Percentiles rank a stretch among this genome's conserved stretches.
phyloP scores from a whole-genome alignment of 2,113 vertebrate genomes.

The Sander vitreus region DNA sequence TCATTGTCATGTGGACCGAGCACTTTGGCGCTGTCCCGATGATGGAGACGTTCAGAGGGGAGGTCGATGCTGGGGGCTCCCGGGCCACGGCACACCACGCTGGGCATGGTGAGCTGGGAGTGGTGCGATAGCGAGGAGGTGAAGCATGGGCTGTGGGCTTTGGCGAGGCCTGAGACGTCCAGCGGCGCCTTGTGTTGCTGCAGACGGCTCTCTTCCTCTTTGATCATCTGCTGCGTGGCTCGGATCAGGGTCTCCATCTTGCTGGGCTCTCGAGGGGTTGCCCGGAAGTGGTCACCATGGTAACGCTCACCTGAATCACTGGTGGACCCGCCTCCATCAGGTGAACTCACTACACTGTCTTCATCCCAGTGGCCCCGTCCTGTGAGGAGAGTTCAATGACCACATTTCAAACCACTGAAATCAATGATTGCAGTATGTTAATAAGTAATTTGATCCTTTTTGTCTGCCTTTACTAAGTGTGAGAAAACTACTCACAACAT shows the following conservation, averaged over 20 bases:
- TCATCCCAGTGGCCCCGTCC: conserved; percentile 98
- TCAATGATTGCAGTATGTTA: conserved; percentile 34
- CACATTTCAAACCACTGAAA: conserved; percentile 42
- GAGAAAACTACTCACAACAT: background rate
- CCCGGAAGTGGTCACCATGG: conserved; percentile 91
- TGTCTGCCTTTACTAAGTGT: background rate
- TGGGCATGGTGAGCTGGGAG: conserved; percentile 88
- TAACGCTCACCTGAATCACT: conserved; percentile 96
- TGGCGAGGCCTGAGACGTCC: conserved; percentile 90
- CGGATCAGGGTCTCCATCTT: conserved; percentile 99
- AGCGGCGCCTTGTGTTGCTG: conserved; percentile 89
- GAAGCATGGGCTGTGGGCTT: conserved; percentile 92
- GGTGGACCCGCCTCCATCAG: conserved; percentile 92
- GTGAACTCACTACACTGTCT: conserved; percentile 97
- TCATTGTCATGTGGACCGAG: conserved; percentile 85
- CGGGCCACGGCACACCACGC: conserved; percentile 87
- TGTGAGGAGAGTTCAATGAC: conserved; percentile 72
- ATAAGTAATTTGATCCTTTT: conserved; percentile 12
- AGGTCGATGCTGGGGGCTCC: conserved; percentile 78
- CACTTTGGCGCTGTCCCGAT: conserved; percentile 69
- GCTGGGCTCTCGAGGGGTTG: conserved; percentile 94
- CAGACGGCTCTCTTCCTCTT: conserved; percentile 96
- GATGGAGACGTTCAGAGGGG: conserved; percentile 83
- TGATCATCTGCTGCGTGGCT: conserved; percentile 99
- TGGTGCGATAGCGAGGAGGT: conserved; percentile 83